These are phyloP conservation scores for Psix sp. DNA, from an alignment of 1,140 invertebrate genomes.

Conservation along the genomic window DNA sequence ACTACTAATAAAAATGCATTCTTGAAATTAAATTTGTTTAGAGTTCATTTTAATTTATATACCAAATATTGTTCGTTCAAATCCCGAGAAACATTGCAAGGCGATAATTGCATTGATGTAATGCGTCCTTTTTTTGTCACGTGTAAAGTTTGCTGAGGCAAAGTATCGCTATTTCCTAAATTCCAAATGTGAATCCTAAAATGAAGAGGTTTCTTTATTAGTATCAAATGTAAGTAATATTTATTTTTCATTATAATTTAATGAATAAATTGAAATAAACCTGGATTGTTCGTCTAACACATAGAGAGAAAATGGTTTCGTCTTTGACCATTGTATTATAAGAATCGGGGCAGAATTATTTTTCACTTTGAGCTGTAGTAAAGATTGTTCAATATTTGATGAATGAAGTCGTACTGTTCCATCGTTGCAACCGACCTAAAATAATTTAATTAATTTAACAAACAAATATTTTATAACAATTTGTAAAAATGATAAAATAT, in stretches of 20 bases:
- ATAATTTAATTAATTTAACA: no score
- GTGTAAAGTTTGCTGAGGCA: constrained; percentile 66
- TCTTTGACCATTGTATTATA: constrained; percentile 79
- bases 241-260: constrained; percentile 8
- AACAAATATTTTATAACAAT: neutral
- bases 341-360: constrained; percentile 68
- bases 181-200: constrained; percentile 80
- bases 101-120: constrained; percentile 71
- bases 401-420: constrained; percentile 78
- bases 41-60: constrained; percentile 16
- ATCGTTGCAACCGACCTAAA: constrained; percentile 78
- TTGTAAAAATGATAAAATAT: neutral
- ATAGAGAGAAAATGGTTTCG: constrained; percentile 79
- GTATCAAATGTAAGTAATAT: neutral
- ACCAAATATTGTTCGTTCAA: constrained; percentile 72
- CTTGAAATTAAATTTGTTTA: neutral
- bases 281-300: constrained; percentile 77
- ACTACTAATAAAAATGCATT: no score
- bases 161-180: constrained; percentile 75
- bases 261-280: constrained; percentile 55
- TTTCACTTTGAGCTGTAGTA: constrained; percentile 75
- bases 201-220: constrained; percentile 11
- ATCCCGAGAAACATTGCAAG: constrained; percentile 67
- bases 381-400: constrained; percentile 73
- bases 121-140: constrained; percentile 65